Evolutionary conservation across 2,888 invertebrate genomes (phyloP).

Genomic region (Trissonchulus latispiculum): DNA sequence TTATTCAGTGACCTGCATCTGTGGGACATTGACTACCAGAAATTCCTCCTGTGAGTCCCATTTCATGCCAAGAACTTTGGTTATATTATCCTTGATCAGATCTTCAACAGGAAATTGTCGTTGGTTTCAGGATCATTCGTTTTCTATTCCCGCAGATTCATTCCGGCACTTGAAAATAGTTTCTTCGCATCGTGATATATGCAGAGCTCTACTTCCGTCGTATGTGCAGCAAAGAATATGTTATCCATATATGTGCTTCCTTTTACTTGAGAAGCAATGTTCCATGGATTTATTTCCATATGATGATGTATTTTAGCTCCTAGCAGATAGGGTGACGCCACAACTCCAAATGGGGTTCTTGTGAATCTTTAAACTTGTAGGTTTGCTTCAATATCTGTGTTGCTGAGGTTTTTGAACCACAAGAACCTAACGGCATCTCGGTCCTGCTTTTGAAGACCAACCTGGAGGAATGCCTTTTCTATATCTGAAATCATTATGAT

Average conservation of each 20-base stretch:
- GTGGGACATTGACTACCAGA: no score
- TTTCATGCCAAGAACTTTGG: neutral
- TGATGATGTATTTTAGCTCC: slow-evolving; percentile 23
- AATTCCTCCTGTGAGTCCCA: neutral
- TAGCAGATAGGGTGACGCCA: slow-evolving; percentile 26
- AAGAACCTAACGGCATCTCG: slow-evolving; percentile 19
- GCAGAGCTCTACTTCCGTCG: neutral
- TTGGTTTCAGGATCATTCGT: neutral
- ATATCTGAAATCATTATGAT: slow-evolving; percentile 24
- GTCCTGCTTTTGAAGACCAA: slow-evolving; percentile 24
- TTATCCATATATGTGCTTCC: neutral
- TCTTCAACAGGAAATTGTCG: neutral
- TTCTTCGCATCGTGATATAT: neutral
- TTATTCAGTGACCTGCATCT: no score
- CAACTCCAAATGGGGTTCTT: slow-evolving; percentile 29
- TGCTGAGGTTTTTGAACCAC: neutral
- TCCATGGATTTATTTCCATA: neutral
- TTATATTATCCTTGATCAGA: neutral
- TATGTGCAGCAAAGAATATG: neutral
- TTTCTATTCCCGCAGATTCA: neutral
- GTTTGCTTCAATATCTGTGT: slow-evolving; percentile 24
- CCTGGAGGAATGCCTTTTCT: slow-evolving; percentile 31
- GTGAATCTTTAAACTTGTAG: slow-evolving; percentile 26
- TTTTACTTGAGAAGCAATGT: neutral
- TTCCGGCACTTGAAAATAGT: neutral